Evolutionary conservation across 2,888 invertebrate genomes (phyloP), one percentile per base, ranked within the genome.

Genomic region (Vandiemenella viatica): DNA sequence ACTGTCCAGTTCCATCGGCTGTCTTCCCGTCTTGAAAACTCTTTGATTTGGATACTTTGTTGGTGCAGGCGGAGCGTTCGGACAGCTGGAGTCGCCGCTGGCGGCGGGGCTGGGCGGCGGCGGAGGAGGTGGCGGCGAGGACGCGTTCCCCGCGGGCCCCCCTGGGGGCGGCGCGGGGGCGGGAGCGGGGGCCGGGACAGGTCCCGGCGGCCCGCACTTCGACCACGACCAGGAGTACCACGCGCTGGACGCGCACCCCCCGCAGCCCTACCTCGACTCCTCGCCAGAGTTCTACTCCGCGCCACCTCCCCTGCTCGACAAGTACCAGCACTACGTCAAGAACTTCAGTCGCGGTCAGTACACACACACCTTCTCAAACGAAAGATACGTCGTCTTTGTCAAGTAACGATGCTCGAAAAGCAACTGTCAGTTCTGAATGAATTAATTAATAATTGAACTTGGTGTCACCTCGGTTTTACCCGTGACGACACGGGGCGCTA

Each of bases 251-350:
- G 47, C 37, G 50, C 72, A 73, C 53, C 73, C 76, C 55, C 71
- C 75, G 45, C 62, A 70, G 53, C 70, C 72, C 55, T 79, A 78
- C 68, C 66, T 64, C 56, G 85, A 79, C 65, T 79, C 69, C 68
- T 82, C 78, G 43, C 75, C 77, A 4, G 79, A 85, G 67, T 84
- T 85, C 67, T 86, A 86, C 65, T 74, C 80, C 58, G 75, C 79
- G 59, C 70, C 72, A 26, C 62, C 71, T 53, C 57, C 55, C 53
- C 66, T 65, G 50, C 64, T 76, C 63, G 80, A 81, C 63, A 84
- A 85, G 65, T 84, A 81, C 67, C 80, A 83, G 46, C 72, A 75
- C 54, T 79, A 79, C 64, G 76, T 76, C 62, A 83, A 83, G 68
- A 77, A 74, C 60, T 83, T 81, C 65, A 74, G 78, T 50, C 73